Evolutionary conservation across 2,113 vertebrate species (phyloP), one percentile per base, ranked within the genome.

Genomic region (Dermatemys mawii): DNA sequence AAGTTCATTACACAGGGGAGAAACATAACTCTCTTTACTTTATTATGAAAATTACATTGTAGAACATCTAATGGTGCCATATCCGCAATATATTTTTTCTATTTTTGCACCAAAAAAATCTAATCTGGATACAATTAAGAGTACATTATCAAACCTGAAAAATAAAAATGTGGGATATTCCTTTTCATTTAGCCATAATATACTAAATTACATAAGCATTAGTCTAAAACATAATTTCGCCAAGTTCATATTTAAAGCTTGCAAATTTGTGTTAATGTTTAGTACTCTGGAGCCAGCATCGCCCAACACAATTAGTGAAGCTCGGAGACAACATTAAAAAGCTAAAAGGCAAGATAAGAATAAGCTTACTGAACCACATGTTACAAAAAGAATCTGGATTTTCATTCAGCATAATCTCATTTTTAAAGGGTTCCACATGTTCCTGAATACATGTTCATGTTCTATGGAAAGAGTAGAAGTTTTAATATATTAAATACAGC

Each of bases 1-100:
- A 95, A 96, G 89, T 97, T 97, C 85, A 90, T 89, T 96, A 94
- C 48, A 95, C n/a, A 93, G 63, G 60, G 55, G 79, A 95, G 92
- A 86, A 96, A 96, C 49, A 70, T 24, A 96, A 94, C 88, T 78
- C 16, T 48, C 50, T 78, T 94, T 38, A n/a, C 35, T 67, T 67
- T 19, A 70, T 38, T 70, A 70, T 70, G 19, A 70, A 38, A 38
- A 10, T n/a, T 70, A 70, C n/a, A 22, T 70, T 21, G n/a, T 22
- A 19, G 35, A 70, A 38, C 63, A 22, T 70, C 17, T 70, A n/a
- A 38, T 55, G 21, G 12, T 94, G 46, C 26, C 94, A 89, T 13
- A 1, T 93, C 82, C 81, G 19, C 2, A 87, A 22, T 4, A 70
- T 50, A 9, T 84, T 79, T 82, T 92, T 54, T 85, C 9, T 78